Evolutionary conservation across 2,888 invertebrate genomes (phyloP), one percentile per base, ranked within the genome.

Genomic region (Dastarcus helophoroides): DNA sequence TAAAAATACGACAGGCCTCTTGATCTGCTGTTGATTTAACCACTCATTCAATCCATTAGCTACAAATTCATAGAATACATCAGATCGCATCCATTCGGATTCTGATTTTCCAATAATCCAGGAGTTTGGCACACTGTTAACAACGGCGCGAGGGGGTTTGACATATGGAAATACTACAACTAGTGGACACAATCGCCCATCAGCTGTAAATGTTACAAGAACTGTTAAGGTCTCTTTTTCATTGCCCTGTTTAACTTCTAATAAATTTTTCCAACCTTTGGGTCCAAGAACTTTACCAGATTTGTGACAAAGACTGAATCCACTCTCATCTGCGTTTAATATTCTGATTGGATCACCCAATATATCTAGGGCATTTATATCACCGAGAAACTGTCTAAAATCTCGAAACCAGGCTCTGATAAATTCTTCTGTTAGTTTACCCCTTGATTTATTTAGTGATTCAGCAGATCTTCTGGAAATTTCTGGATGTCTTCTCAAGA

Each of bases 241-340:
- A 11, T 37, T 39, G 12, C 33, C 38, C 5, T 15, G 7, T 35
- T 37, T 33, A 3, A 33, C 24, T 11, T 19, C 8, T 21, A 35
- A 34, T 5, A 38, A 15, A 22, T 42, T 34, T 23, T 36, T 26
- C n/a, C 14, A 30, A 9, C 38, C 41, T 16, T 25, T 40, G n/a
- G 30, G 33, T 8, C 31, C 37, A 3, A 42, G 11, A 0, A 40
- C 37, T 22, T 33, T 38, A 10, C 33, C 35, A 4, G 36, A 19
- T 29, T 41, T 39, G 2, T 33, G 36, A 35, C 50, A 48, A 3
- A 56, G 31, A 29, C 38, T 39, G 36, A 57, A 56, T 19, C 48
- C 46, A 9, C 48, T 48, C 40, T 57, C 54, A 32, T 55, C 53
- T 9, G 46, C 51, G 36, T 56, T 54, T 29, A 50, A 54, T 22